Evolutionary conservation across 2,797 vertebrate genomes (phyloP).

Genomic region (Jordanella pulchra): DNA sequence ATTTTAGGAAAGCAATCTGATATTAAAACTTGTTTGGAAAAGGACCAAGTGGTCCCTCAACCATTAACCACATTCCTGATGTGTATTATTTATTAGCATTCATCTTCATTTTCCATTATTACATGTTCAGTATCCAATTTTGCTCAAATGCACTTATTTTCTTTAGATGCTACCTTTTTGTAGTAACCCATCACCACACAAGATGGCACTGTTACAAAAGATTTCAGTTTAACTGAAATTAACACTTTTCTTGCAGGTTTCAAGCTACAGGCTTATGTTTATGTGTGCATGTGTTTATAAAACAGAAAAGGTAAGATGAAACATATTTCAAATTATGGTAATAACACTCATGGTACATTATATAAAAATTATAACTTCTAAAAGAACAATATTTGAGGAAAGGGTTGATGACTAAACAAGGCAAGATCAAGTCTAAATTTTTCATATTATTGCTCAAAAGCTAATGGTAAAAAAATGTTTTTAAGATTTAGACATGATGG

Average conservation of each 20-base stretch:
- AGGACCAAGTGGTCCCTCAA: too few species aligned
- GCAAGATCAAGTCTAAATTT: neutral
- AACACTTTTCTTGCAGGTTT: too few species aligned
- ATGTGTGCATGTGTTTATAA: neutral
- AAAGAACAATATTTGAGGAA: neutral
- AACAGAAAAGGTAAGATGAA: too few species aligned
- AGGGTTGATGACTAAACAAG: neutral
- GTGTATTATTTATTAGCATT: too few species aligned
- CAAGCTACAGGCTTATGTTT: too few species aligned
- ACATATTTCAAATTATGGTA: neutral
- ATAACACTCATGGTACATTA: neutral
- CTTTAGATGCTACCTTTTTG: slow-evolving; percentile 1
- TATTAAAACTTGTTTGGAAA: too few species aligned
- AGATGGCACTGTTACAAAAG: slow-evolving; percentile 65
- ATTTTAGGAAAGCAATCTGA: neutral
- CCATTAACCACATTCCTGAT: too few species aligned
- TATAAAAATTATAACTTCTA: neutral
- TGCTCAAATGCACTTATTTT: too few species aligned
- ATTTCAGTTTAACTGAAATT: too few species aligned
- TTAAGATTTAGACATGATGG: neutral
- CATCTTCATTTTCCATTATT: neutral
- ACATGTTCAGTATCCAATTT: neutral
- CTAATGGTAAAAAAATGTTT: neutral
- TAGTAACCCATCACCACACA: slow-evolving; percentile 21
- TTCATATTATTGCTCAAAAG: neutral